These are phyloP conservation scores for Pomacea maculata DNA, from an alignment of 1,140 invertebrate species.

Conservation along the genomic window DNA sequence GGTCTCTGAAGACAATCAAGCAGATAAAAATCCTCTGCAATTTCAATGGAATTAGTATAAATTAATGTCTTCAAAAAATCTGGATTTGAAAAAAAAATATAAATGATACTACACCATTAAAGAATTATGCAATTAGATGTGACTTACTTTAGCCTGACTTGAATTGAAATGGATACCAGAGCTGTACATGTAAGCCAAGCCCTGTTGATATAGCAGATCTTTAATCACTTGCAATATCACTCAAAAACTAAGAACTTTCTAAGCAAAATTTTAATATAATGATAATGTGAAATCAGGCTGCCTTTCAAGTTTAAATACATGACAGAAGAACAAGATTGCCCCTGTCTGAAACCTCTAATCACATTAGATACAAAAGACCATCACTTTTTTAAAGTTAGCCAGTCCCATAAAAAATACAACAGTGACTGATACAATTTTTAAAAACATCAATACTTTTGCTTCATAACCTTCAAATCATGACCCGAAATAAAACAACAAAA, in stretches of 20 bases:
- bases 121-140: background rate
- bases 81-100: background rate
- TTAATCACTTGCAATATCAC: background rate
- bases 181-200: slow-evolving; percentile 88
- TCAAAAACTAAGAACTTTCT: background rate
- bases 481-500: too few species aligned
- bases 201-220: slow-evolving; percentile 70
- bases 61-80: background rate
- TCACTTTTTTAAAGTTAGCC: too few species aligned
- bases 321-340: too few species aligned
- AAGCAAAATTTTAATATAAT: too few species aligned
- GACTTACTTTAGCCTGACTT: slow-evolving; percentile 77
- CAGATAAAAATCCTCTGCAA: background rate
- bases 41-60: background rate
- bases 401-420: too few species aligned
- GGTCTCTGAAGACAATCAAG: background rate
- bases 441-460: too few species aligned
- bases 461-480: too few species aligned
- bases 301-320: too few species aligned
- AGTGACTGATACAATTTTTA: too few species aligned
- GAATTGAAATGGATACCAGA: slow-evolving; percentile 85
- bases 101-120: background rate
- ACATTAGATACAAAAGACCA: too few species aligned
- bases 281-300: too few species aligned
- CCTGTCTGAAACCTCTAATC: too few species aligned